Conservation (phyloP, 2,888 invertebrate species). For the Meiosimyza decipiens region DNA sequence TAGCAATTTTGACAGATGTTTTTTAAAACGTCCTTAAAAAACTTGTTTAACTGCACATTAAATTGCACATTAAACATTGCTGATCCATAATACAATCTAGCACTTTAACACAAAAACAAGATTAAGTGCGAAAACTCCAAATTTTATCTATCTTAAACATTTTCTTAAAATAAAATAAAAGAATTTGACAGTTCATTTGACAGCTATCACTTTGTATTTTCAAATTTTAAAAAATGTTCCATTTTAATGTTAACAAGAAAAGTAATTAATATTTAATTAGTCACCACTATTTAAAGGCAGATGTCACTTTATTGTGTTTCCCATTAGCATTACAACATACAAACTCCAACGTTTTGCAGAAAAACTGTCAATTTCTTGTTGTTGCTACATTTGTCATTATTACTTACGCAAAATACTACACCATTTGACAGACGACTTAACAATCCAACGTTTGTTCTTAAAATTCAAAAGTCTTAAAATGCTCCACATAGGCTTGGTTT, state of each 20-base stretch:
- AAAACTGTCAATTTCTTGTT: no score
- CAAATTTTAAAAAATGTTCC: neutral
- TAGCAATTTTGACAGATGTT: no score
- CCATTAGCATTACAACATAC: neutral
- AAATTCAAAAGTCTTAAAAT: neutral
- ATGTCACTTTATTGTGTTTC: constrained; percentile 27
- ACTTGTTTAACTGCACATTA: no score
- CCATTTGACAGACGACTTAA: constrained; percentile 23
- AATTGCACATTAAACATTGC: no score
- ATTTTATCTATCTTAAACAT: no score
- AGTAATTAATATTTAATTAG: constrained; percentile 32
- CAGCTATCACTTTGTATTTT: constrained; percentile 21
- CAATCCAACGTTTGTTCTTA: constrained; percentile 21
- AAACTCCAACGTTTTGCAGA: no score
- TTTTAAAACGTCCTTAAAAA: no score
- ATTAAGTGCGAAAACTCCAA: no score
- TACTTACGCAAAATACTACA: constrained; percentile 21
- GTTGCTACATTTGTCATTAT: constrained; percentile 3
- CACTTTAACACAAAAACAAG: no score
- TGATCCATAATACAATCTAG: no score
- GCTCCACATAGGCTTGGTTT: neutral
- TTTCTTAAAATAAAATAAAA: no score
- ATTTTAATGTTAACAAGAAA: neutral
- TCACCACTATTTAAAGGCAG: neutral
- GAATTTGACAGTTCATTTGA: no score